These are phyloP conservation scores for Polypedilum pembai DNA, from an alignment of 1,140 invertebrate genomes.

Conservation along the genomic window DNA sequence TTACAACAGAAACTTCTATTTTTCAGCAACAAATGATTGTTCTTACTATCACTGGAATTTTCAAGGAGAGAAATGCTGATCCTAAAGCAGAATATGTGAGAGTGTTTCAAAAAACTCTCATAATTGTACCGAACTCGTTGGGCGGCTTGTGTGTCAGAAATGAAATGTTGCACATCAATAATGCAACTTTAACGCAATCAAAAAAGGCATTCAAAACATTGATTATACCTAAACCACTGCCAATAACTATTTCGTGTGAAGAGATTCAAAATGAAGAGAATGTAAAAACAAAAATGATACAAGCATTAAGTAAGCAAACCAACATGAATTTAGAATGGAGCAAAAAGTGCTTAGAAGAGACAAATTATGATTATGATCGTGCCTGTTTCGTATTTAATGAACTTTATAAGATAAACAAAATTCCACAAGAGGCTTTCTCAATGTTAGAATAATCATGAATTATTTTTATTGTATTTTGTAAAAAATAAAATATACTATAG, in stretches of 20 bases:
- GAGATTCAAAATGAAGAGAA: conserved; percentile 31
- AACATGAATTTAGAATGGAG: conserved; percentile 83
- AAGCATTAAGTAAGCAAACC: conserved; percentile 62
- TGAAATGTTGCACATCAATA: conserved; percentile 69
- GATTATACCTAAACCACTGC: background rate
- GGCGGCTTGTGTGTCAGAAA: conserved; percentile 80
- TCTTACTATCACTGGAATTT: conserved; percentile 69
- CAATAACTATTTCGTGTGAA: too few species aligned
- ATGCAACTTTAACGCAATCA: conserved; percentile 65
- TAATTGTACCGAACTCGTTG: conserved; percentile 65
- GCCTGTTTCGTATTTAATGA: conserved; percentile 68
- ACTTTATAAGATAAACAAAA: conserved; percentile 62
- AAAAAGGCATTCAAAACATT: conserved; percentile 50
- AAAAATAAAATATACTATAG: too few species aligned
- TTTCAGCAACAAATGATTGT: conserved; percentile 59
- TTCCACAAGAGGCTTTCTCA: conserved; percentile 73
- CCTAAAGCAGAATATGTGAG: conserved; percentile 45
- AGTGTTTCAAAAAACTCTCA: conserved; percentile 72
- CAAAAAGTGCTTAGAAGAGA: conserved; percentile 74
- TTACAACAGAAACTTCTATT: conserved; percentile 29
- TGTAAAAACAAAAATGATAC: conserved; percentile 61
- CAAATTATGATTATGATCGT: conserved; percentile 72
- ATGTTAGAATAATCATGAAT: conserved; percentile 33
- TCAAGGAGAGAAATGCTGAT: conserved; percentile 54
- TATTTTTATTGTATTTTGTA: too few species aligned